Conservation (phyloP, 2,113 vertebrate species). For the Oriolus oriolus region DNA sequence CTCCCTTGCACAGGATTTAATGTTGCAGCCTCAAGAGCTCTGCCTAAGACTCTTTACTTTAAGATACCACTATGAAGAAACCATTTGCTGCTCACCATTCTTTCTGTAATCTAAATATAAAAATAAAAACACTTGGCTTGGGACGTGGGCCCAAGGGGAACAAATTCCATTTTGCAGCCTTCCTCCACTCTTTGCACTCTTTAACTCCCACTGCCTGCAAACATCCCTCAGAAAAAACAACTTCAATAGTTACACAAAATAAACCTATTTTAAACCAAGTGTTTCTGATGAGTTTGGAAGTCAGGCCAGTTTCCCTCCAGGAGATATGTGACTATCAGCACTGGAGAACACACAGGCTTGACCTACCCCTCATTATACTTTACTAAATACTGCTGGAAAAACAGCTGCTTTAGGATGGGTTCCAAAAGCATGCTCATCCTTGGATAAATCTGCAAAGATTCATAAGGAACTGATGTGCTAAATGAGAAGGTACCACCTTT, state of each 20-base stretch:
- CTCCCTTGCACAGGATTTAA: neutral
- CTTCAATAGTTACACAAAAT: neutral
- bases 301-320: neutral
- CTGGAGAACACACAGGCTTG: neutral
- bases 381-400: neutral
- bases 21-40: neutral
- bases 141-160: neutral
- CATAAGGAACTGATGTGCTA: accelerated
- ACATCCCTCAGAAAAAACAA: neutral
- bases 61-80: neutral
- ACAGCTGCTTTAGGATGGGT: neutral
- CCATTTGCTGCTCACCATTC: neutral
- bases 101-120: neutral
- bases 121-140: neutral
- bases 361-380: neutral
- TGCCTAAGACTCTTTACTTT: neutral
- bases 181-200: neutral
- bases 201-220: neutral
- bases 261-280: neutral
- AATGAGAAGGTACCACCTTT: neutral
- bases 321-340: neutral
- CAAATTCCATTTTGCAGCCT: neutral
- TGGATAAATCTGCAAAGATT: neutral
- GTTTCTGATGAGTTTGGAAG: neutral
- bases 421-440: neutral